A percentile compares a stretch with the other conserved stretches of the same genome.
Evolutionary conservation across 1,140 invertebrate genomes (phyloP).

Genomic region (Ctenoplectra terminalis): DNA sequence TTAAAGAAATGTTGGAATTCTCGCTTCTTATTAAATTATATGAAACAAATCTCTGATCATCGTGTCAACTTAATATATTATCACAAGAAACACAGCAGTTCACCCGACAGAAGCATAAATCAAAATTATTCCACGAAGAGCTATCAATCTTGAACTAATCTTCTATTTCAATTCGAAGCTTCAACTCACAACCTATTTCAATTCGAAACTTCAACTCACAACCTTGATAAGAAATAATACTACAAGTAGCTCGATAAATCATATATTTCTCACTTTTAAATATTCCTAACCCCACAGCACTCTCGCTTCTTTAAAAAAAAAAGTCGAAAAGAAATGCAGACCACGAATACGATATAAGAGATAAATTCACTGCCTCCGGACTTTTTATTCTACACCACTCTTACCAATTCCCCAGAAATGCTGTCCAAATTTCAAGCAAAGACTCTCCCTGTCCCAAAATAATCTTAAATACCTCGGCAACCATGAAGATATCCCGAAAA

Average conservation of each 20-base stretch:
- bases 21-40: too few species aligned
- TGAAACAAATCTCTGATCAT: too few species aligned
- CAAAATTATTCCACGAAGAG: background rate
- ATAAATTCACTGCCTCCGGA: background rate
- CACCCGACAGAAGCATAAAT: background rate
- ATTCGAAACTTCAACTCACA: background rate
- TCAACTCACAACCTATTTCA: background rate
- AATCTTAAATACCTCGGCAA: too few species aligned
- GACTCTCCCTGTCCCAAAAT: too few species aligned
- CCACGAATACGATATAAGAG: background rate
- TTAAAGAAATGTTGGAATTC: too few species aligned
- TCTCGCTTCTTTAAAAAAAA: too few species aligned
- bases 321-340: background rate
- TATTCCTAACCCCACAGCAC: too few species aligned
- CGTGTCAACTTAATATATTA: too few species aligned
- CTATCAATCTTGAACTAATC: slow-evolving; percentile 1
- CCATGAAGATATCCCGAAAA: background rate
- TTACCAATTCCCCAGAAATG: background rate
- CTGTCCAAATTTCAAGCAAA: too few species aligned
- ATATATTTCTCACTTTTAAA: background rate
- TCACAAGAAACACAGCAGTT: background rate
- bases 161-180: slow-evolving; percentile 7
- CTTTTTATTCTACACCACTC: too few species aligned
- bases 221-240: background rate
- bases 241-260: background rate